Evolutionary conservation across 2,888 invertebrate genomes (phyloP), one percentile per base, ranked within the genome.

Genomic region (Anoncus sp.): DNA sequence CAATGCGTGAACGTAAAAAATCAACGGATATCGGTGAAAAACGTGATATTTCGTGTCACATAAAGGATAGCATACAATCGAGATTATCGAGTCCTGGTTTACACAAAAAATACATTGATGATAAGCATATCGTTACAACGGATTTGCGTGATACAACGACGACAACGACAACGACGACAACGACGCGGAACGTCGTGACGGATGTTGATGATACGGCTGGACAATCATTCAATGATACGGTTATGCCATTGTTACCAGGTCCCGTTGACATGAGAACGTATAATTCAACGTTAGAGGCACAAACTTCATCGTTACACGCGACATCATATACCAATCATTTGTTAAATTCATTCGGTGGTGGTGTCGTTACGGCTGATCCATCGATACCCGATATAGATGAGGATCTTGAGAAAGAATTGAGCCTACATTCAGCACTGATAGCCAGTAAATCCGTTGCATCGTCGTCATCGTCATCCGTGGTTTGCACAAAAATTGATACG

Each of bases 211-310:
- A n/a, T n/a, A n/a, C n/a, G n/a, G 85, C 89, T 16, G 88, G 91
- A 55, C 92, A 92, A 51, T 87, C 92, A 18, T 92, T 94, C 77
- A 92, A 92, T 60, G 93, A 94, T 55, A 94, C 94, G 59, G 95
- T 96, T 7, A 93, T 94, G 82, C 95, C 96, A 0, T 94, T 97
- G 63, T 90, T 97, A 79, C 97, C 97, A 0, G 97, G 97, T 1
- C 97, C 97, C 0, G 97, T 97, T 0, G 97, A 97, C 89, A 97
- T 97, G 97, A 94, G 97, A 67, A 97, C 97, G 0, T 97, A 97
- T 88, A 96, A 94, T 86, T 93, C 92, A 31, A 92, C 93, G 1
- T 92, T 93, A 75, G 95, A 95, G 79, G 93, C 93, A 27, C 93
- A 93, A 74, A 92, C 92, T 2, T 92, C 94, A 20, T 92, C 92